Percentiles rank a stretch among this genome's conserved stretches.
Conservation (phyloP, 2,113 vertebrate species). For the Oncorhynchus gorbuscha region DNA sequence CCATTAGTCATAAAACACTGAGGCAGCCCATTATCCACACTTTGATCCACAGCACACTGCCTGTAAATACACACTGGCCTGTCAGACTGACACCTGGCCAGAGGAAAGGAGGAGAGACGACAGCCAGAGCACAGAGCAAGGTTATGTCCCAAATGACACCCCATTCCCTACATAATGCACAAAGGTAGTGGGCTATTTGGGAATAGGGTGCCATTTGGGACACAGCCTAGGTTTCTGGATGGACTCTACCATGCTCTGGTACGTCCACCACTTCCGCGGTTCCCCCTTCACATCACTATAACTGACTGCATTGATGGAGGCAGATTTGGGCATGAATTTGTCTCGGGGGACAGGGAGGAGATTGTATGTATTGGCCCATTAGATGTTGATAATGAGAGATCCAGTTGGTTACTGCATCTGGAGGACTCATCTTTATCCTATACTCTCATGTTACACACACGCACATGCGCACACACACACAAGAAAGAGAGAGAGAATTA, state of each 20-base stretch:
- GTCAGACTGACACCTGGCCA: slow-evolving; percentile 1
- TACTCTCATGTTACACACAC: neutral
- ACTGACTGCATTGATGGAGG: slow-evolving; percentile 2
- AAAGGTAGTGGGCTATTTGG: neutral
- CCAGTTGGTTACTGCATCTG: slow-evolving; percentile 25
- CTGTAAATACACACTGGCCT: slow-evolving; percentile 23
- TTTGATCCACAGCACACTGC: slow-evolving; percentile 17
- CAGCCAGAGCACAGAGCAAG: neutral
- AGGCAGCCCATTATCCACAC: slow-evolving; percentile 35
- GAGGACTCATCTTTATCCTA: slow-evolving; percentile 18
- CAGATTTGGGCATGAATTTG: slow-evolving; percentile 7
- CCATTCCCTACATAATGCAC: too few relatives aligned
- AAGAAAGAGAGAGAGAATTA: too few relatives aligned
- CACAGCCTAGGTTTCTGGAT: neutral
- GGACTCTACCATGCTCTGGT: slow-evolving; percentile 3
- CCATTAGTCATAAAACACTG: slow-evolving; percentile 67
- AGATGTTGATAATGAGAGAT: slow-evolving; percentile 37
- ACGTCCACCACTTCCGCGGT: neutral
- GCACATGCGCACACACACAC: neutral
- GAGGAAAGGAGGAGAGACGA: neutral
- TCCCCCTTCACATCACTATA: neutral
- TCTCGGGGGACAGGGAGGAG: slow-evolving; percentile 12
- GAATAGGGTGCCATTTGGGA: neutral
- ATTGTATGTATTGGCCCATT: slow-evolving; percentile 25
- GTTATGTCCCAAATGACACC: too few relatives aligned